phyloP scores from a whole-genome alignment of 2,888 invertebrate species.

The Lasioglossum marginatum region DNA sequence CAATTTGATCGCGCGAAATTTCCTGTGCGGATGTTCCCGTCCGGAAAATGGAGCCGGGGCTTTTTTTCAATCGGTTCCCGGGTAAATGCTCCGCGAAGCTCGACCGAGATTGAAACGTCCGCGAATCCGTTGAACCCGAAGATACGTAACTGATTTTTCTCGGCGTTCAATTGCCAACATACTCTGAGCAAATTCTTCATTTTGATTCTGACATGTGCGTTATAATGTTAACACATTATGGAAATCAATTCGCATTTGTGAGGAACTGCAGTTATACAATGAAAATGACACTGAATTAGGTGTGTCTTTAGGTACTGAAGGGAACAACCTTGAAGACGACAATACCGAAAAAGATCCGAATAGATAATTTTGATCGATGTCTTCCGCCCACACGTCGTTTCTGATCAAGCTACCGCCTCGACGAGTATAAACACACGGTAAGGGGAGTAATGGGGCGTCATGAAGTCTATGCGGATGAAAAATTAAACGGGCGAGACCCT shows the following conservation, averaged over 20 bases:
- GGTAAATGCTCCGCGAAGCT: background rate
- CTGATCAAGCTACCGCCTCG: constrained; percentile 5
- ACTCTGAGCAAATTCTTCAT: too few relatives aligned
- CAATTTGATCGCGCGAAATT: constrained; percentile 34
- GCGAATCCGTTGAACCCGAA: background rate
- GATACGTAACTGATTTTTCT: background rate
- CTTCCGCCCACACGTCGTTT: background rate
- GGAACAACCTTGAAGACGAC: background rate
- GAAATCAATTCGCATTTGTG: too few relatives aligned
- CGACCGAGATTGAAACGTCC: background rate
- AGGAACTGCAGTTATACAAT: background rate
- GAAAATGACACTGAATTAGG: background rate
- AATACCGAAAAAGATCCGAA: background rate
- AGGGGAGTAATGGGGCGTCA: constrained; percentile 28
- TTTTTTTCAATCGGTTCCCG: background rate
- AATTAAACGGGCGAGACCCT: constrained; percentile 52
- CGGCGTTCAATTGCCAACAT: background rate
- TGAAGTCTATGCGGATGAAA: constrained; percentile 59
- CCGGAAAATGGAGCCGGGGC: background rate
- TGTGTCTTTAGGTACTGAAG: background rate
- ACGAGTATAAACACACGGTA: constrained; percentile 38
- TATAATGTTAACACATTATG: too few relatives aligned
- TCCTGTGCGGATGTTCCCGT: background rate
- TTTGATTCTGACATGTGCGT: too few relatives aligned
- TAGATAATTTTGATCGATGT: background rate